Conservation (phyloP, 2,113 vertebrate species). For the Pristiophorus japonicus region DNA sequence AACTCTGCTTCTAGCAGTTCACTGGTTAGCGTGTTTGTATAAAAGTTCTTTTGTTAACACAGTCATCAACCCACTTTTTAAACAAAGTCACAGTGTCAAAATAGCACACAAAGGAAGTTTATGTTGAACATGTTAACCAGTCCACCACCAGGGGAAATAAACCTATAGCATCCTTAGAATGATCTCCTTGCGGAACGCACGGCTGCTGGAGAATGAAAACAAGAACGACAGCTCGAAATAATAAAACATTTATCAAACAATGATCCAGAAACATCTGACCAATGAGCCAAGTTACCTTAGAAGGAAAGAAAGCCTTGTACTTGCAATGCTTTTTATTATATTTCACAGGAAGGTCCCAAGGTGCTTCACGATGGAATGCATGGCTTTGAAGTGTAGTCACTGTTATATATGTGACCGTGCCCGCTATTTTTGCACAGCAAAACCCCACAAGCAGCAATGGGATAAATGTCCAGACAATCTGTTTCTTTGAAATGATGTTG, state of each 20-base stretch:
- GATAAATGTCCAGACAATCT: neutral
- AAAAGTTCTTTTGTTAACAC: conserved; percentile 21
- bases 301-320: neutral
- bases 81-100: conserved; percentile 26
- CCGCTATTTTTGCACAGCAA: neutral
- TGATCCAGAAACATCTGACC: neutral
- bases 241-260: conserved; percentile 4
- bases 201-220: neutral
- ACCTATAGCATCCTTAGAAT: neutral
- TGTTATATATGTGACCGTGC: neutral
- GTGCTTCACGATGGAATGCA: neutral
- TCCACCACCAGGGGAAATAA: neutral
- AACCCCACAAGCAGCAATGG: neutral
- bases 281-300: neutral
- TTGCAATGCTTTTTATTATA: neutral
- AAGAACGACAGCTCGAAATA: neutral
- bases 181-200: neutral
- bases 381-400: neutral
- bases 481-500: neutral
- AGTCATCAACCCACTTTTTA: conserved; percentile 2
- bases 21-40: neutral
- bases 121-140: neutral
- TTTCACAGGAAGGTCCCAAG: neutral
- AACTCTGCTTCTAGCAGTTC: neutral
- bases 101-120: neutral